A percentile compares a stretch with the other conserved stretches of the same genome.
Conservation (phyloP, 2,113 vertebrate genomes). For the Bubo scandiacus region DNA sequence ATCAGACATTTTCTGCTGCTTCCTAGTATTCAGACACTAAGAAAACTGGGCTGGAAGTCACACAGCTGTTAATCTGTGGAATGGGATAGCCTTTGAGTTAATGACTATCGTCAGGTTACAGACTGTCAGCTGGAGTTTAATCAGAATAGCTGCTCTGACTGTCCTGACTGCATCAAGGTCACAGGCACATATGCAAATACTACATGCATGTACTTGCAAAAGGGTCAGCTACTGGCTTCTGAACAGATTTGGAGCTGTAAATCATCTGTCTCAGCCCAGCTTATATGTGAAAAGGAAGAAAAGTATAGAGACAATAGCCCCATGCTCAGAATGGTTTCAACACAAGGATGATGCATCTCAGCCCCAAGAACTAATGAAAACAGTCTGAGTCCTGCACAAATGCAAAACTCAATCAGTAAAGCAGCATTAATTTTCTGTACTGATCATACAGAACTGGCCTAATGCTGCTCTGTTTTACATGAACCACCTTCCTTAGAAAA, state of each 20-base stretch:
- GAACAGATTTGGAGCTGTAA: background rate
- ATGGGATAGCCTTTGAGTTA: background rate
- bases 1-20: background rate
- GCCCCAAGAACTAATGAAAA: background rate
- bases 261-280: background rate
- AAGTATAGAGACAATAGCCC: background rate
- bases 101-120: conserved; percentile 23
- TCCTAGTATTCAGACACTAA: background rate
- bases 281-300: background rate
- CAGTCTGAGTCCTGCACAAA: background rate
- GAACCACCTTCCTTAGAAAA: background rate
- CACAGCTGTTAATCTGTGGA: conserved; percentile 27
- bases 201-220: background rate
- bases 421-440: background rate
- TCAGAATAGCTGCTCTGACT: background rate
- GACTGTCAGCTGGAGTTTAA: conserved; percentile 18
- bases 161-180: conserved; percentile 25
- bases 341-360: background rate
- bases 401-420: background rate
- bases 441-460: background rate
- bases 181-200: background rate
- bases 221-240: background rate
- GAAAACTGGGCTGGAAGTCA: background rate
- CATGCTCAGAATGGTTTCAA: background rate
- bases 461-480: background rate